A percentile compares a stretch with the other conserved stretches of the same genome.
Conservation (phyloP, 2,888 invertebrate species). For the Halictus ligatus region DNA sequence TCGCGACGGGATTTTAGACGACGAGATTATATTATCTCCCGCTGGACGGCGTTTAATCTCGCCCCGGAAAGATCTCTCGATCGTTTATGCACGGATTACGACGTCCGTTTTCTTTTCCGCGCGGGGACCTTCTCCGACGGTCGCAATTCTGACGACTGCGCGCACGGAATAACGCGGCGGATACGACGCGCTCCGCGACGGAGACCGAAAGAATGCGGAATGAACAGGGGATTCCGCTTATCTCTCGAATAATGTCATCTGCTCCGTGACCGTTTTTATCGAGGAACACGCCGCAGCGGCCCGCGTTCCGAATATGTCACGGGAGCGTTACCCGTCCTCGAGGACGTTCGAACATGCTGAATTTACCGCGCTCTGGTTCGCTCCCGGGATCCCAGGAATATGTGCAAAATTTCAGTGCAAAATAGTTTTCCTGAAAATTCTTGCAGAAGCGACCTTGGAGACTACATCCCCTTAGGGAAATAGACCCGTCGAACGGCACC, state of each 20-base stretch:
- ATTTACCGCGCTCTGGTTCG: not conserved
- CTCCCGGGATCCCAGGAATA: not conserved
- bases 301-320: slow-evolving; percentile 32
- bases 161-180: slow-evolving; percentile 45
- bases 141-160: slow-evolving; percentile 36
- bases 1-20: slow-evolving; percentile 1
- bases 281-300: slow-evolving; percentile 16
- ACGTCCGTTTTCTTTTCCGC: slow-evolving; percentile 20
- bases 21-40: slow-evolving; percentile 65
- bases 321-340: not conserved
- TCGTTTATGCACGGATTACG: slow-evolving; percentile 47
- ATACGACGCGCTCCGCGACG: slow-evolving; percentile 10
- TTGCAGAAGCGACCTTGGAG: too few relatives aligned
- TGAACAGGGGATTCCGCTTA: slow-evolving; percentile 55
- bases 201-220: slow-evolving; percentile 56
- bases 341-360: not conserved
- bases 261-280: slow-evolving; percentile 63
- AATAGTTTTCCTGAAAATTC: too few relatives aligned
- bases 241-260: slow-evolving; percentile 64
- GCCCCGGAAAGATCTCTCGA: slow-evolving; percentile 30
- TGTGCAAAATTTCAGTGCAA: too few relatives aligned
- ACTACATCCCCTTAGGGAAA: too few relatives aligned
- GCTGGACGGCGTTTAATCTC: slow-evolving; percentile 40
- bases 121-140: slow-evolving; percentile 29
- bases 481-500: too few relatives aligned